Conservation (phyloP, 2,888 invertebrate species). For the Eilema caniola region DNA sequence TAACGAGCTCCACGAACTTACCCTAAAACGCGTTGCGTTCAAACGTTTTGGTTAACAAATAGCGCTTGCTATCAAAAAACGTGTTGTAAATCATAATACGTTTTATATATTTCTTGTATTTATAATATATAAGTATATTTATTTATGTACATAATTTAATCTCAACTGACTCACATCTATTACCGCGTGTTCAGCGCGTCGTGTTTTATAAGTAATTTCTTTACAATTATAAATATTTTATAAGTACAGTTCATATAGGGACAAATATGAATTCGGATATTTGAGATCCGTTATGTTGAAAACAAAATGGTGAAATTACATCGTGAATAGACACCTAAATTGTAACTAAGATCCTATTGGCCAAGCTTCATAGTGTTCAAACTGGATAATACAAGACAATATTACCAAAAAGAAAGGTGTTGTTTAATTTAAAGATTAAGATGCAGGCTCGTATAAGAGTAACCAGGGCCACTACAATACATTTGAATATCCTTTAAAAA, state of each 20-base stretch:
- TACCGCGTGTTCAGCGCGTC: constrained; percentile 45
- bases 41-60: constrained; percentile 34
- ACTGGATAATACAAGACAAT: constrained; percentile 1
- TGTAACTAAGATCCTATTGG: neutral
- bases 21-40: constrained; percentile 52
- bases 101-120: constrained; percentile 52
- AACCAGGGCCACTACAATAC: neutral
- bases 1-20: neutral
- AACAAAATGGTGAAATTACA: constrained; percentile 30
- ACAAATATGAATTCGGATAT: constrained; percentile 56
- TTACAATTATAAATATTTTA: constrained; percentile 41
- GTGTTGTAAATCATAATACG: constrained; percentile 50
- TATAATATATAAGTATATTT: constrained; percentile 50
- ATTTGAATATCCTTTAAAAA: neutral
- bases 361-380: neutral
- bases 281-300: constrained; percentile 55
- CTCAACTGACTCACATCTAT: constrained; percentile 57
- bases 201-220: constrained; percentile 40
- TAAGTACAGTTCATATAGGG: constrained; percentile 53
- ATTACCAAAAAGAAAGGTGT: constrained; percentile 1
- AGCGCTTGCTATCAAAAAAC: constrained; percentile 32
- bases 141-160: constrained; percentile 61
- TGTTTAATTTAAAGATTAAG: neutral
- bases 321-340: neutral
- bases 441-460: neutral